Conservation (phyloP, 2,113 vertebrate genomes). For the Cochlearius cochlearius region DNA sequence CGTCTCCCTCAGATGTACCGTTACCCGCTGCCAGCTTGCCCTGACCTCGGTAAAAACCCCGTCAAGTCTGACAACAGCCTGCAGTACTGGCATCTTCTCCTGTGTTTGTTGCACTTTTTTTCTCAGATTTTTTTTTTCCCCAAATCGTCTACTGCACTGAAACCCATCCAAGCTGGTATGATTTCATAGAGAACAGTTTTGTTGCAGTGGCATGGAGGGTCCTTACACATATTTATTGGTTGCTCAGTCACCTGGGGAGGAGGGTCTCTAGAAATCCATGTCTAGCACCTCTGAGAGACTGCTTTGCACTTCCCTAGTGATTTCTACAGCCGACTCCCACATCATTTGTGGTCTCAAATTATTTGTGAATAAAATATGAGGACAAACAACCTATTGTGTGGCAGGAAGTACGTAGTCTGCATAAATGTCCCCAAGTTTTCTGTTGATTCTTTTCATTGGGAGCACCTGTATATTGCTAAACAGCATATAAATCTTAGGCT, state of each 20-base stretch:
- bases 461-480: constrained; percentile 29
- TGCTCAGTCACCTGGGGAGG: neutral
- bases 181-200: neutral
- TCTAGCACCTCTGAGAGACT: neutral
- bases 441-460: neutral
- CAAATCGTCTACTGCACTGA: neutral
- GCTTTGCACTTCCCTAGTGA: neutral
- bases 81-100: neutral
- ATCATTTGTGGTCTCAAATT: neutral
- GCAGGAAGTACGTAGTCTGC: neutral
- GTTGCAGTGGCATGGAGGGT: neutral
- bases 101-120: neutral
- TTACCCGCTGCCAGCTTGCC: neutral
- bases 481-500: neutral
- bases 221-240: neutral
- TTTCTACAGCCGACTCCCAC: neutral
- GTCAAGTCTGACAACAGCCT: neutral
- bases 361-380: neutral
- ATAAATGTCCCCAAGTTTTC: constrained; percentile 44
- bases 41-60: neutral
- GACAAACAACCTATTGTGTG: constrained; percentile 25
- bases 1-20: accelerated
- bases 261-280: neutral
- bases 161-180: neutral
- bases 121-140: neutral